Conservation (phyloP, 2,113 vertebrate genomes). For the Pionites leucogaster region DNA sequence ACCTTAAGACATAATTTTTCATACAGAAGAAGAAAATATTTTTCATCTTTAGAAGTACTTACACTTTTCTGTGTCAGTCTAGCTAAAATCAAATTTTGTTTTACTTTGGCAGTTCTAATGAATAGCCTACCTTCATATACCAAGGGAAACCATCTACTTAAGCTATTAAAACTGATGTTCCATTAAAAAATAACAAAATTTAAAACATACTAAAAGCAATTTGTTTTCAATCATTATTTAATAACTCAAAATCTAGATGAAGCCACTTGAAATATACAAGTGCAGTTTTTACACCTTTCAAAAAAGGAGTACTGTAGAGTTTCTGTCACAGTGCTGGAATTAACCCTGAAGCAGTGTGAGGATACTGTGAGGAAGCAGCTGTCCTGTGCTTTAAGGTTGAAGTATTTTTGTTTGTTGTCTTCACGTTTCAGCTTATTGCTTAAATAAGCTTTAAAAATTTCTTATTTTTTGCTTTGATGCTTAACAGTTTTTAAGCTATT, state of each 20-base stretch:
- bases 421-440: background rate
- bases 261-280: background rate
- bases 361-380: background rate
- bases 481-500: background rate
- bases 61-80: background rate
- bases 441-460: background rate
- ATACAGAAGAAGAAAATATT: background rate
- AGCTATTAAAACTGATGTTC: background rate
- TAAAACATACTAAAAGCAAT: background rate
- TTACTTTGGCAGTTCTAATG: background rate
- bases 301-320: background rate
- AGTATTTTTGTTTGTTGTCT: background rate
- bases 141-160: background rate
- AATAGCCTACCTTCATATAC: background rate
- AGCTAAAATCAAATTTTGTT: background rate
- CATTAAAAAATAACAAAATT: background rate
- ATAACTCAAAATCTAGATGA: background rate
- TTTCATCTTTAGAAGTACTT: background rate
- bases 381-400: background rate
- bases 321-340: background rate
- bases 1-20: background rate
- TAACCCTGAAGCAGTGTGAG: background rate
- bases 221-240: background rate
- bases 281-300: background rate
- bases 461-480: background rate